Conservation (phyloP, 1,140 invertebrate genomes). For the Callitettix versicolor region DNA sequence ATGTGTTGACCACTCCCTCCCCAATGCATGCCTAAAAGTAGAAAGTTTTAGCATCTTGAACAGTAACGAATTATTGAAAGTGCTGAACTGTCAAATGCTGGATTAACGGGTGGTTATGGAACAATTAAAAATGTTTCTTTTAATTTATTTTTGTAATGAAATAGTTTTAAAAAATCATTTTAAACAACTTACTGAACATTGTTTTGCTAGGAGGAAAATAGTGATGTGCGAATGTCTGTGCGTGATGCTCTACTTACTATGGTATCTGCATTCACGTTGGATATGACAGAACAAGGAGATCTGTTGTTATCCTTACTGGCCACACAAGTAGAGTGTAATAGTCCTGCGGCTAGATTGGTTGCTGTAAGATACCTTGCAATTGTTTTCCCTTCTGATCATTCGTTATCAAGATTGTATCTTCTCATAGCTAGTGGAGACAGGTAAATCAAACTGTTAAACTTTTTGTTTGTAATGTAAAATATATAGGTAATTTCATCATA, state of each 20-base stretch:
- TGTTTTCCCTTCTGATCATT: conserved; percentile 69
- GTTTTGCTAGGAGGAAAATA: conserved; percentile 37
- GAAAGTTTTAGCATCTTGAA: no score
- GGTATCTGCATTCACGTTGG: conserved; percentile 47
- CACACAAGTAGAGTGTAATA: conserved; percentile 50
- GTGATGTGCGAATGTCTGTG: conserved; percentile 51
- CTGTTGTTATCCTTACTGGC: conserved; percentile 44
- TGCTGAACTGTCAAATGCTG: no score
- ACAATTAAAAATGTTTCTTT: no score
- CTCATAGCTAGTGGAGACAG: conserved; percentile 74
- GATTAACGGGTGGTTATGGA: no score
- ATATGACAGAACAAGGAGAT: conserved; percentile 20
- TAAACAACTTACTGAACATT: no score
- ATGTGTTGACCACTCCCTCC: no score
- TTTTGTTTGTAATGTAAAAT: conserved; percentile 22
- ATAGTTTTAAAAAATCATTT: no score
- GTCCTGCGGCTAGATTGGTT: conserved; percentile 64
- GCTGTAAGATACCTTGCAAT: conserved; percentile 70
- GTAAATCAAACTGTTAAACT: conserved; percentile 37
- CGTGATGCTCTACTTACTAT: conserved; percentile 59
- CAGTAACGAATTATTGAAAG: no score
- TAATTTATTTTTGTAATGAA: no score
- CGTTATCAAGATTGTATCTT: conserved; percentile 70
- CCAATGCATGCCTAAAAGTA: no score
- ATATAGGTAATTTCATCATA: no score